Percentiles rank a stretch among this genome's conserved stretches.
phyloP scores from a whole-genome alignment of 64 coral and sea anemone species.

The Porites australiensis region DNA sequence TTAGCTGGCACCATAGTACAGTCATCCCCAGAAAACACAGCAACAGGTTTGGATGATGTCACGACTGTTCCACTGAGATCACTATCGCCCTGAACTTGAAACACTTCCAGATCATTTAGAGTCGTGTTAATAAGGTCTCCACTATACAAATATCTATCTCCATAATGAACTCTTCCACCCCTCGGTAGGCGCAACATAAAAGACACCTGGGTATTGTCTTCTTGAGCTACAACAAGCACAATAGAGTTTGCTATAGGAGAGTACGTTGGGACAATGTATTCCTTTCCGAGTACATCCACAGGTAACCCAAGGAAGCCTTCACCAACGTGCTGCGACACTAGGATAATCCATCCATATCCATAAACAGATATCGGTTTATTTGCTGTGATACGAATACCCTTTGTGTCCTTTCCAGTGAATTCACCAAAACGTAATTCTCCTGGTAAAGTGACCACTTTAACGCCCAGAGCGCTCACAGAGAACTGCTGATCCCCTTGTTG shows the following conservation, averaged over 20 bases:
- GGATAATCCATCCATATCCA: not conserved
- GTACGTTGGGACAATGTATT: conserved; percentile 64
- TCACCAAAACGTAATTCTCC: conserved; percentile 18
- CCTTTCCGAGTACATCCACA: conserved; percentile 14
- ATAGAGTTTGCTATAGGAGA: conserved; percentile 4
- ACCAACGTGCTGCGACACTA: not conserved
- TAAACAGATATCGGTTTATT: conserved; percentile 46
- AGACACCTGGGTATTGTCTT: conserved; percentile 41
- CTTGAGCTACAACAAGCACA: conserved; percentile 40
- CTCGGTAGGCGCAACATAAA: conserved; percentile 12
- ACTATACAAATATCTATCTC: not conserved
- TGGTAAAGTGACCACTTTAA: not conserved
- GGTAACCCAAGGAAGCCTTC: conserved; percentile 75
- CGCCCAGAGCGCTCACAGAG: not conserved
- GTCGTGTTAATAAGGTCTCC: conserved; percentile 31
- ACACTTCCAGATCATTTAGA: conserved; percentile 48
- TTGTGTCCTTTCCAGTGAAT: conserved; percentile 20
- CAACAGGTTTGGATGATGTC: conserved; percentile 64
- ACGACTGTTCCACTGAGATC: conserved; percentile 80
- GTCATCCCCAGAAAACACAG: conserved; percentile 88
- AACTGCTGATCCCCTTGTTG: not conserved
- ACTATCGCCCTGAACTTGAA: conserved; percentile 47
- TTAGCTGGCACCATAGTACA: conserved; percentile 66
- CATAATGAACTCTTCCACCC: not conserved
- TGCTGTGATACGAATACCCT: conserved; percentile 57